A percentile compares a stretch with the other conserved stretches of the same genome.
Evolutionary conservation across 2,888 invertebrate genomes (phyloP).

Genomic region (Brenthis hecate): DNA sequence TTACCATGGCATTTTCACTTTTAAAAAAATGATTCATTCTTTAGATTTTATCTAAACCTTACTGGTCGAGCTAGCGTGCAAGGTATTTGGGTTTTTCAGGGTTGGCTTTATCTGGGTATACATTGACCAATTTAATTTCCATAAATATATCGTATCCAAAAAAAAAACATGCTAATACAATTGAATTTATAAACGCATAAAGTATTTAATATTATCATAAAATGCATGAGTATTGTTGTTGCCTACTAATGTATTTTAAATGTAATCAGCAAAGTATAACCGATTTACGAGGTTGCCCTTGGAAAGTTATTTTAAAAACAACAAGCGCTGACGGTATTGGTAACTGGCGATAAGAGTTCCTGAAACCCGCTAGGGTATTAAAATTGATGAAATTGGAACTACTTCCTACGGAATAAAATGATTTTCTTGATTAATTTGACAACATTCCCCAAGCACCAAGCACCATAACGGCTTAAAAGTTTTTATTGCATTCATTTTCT

Average conservation of each 20-base stretch:
- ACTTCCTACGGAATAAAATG: constrained; percentile 26
- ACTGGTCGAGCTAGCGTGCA: too few relatives aligned
- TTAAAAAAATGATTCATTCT: too few relatives aligned
- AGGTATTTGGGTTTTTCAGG: too few relatives aligned
- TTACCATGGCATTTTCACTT: neutral
- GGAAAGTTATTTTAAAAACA: constrained; percentile 20
- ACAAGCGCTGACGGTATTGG: constrained; percentile 8
- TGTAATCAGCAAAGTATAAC: constrained; percentile 1
- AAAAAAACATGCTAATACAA: too few relatives aligned
- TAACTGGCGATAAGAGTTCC: constrained; percentile 22
- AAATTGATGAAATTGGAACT: constrained; percentile 28
- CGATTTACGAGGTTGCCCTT: constrained; percentile 24
- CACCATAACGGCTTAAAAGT: constrained; percentile 4
- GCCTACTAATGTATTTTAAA: constrained; percentile 1
- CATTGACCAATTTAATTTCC: too few relatives aligned
- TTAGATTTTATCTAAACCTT: too few relatives aligned
- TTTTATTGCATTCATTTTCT: constrained; percentile 9
- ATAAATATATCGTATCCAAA: too few relatives aligned
- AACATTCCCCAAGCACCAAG: constrained; percentile 17
- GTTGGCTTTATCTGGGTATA: too few relatives aligned
- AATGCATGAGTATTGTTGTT: too few relatives aligned
- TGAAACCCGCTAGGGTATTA: constrained; percentile 21
- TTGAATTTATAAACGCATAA: too few relatives aligned
- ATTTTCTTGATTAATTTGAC: constrained; percentile 24
- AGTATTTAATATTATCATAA: too few relatives aligned